phyloP scores from a whole-genome alignment of 1,140 invertebrate species.

The Daktulosphaira vitifoliae region DNA sequence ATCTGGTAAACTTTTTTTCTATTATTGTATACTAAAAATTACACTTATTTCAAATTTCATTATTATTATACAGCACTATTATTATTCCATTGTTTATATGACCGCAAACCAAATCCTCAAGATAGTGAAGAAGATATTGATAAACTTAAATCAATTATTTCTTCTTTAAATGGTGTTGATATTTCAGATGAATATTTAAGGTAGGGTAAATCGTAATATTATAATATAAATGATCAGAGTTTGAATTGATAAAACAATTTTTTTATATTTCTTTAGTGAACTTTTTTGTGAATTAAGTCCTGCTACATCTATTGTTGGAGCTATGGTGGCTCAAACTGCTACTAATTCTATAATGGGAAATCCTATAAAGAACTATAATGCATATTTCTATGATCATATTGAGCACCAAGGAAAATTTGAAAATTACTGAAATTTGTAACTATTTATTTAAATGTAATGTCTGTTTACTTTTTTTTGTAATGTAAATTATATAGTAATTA shows the following conservation, averaged over 20 bases:
- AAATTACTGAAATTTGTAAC: too few relatives aligned
- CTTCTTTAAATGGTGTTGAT: background rate
- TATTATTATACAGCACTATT: slow-evolving; percentile 52
- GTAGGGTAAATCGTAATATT: too few relatives aligned
- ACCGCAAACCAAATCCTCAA: slow-evolving; percentile 56
- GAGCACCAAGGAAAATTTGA: slow-evolving; percentile 6
- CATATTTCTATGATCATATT: slow-evolving; percentile 6
- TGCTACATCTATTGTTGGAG: slow-evolving; percentile 38
- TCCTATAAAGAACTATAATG: background rate
- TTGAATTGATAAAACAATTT: background rate
- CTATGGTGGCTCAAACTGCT: slow-evolving; percentile 41
- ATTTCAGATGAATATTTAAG: background rate
- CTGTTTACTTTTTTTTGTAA: too few relatives aligned
- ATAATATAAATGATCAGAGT: too few relatives aligned
- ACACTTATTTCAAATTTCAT: slow-evolving; percentile 39
- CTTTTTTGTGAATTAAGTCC: slow-evolving; percentile 35
- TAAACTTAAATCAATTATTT: slow-evolving; percentile 45
- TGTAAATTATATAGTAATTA: too few relatives aligned
- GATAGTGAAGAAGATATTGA: slow-evolving; percentile 55
- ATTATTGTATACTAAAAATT: slow-evolving; percentile 3
- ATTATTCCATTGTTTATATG: slow-evolving; percentile 61
- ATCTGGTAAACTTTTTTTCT: background rate
- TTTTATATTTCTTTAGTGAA: slow-evolving; percentile 14
- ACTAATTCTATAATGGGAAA: slow-evolving; percentile 37
- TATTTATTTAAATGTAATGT: too few relatives aligned